A percentile compares a stretch with the other conserved stretches of the same genome.
Conservation (phyloP, 2,797 vertebrate genomes). For the Sebastes nivosus region DNA sequence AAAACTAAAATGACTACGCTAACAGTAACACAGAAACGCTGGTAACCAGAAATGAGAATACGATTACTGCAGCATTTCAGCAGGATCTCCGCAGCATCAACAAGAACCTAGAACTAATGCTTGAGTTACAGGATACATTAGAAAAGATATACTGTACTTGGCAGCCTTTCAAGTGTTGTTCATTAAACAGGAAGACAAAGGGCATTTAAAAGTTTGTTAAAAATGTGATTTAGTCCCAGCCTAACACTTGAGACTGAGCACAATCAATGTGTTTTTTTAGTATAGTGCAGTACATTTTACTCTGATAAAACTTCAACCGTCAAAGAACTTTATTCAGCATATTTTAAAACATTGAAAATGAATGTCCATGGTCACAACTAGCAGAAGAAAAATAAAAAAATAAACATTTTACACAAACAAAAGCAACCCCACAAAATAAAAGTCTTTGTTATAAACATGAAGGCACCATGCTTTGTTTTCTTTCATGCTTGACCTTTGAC, state of each 20-base stretch:
- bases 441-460: neutral
- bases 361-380: neutral
- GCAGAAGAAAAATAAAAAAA: neutral
- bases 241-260: neutral
- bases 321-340: conserved; percentile 30
- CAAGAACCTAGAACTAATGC: too few relatives aligned
- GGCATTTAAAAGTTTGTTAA: neutral
- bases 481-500: neutral
- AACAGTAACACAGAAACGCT: too few relatives aligned
- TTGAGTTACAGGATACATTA: neutral
- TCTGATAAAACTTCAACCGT: neutral
- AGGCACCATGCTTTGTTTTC: neutral
- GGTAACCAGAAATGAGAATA: too few relatives aligned
- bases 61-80: too few relatives aligned
- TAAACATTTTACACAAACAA: neutral
- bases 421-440: conserved; percentile 12
- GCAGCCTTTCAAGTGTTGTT: neutral
- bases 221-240: neutral
- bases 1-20: too few relatives aligned
- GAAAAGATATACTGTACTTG: too few relatives aligned
- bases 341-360: conserved; percentile 1
- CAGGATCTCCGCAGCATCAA: too few relatives aligned
- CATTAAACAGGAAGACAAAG: neutral
- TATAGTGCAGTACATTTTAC: neutral
- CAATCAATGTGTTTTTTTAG: neutral